Percentiles rank a stretch among this genome's conserved stretches.
Conservation (phyloP, 2,888 invertebrate genomes). For the Lymantria dispar region DNA sequence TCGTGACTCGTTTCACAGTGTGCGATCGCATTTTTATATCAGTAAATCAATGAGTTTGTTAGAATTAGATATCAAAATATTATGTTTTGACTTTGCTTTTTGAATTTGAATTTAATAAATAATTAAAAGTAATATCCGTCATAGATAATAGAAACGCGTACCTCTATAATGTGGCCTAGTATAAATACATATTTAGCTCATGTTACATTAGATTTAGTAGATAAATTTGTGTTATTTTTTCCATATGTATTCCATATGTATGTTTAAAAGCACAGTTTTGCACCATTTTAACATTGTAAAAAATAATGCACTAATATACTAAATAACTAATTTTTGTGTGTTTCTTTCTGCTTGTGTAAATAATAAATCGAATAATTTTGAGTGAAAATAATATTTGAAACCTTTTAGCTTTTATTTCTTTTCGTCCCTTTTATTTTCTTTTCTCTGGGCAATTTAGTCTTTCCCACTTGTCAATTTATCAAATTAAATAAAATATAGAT, state of each 20-base stretch:
- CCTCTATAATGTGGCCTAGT: neutral
- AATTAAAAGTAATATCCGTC: too few species aligned
- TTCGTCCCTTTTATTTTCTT: too few species aligned
- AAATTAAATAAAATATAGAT: too few species aligned
- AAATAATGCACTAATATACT: slow-evolving; percentile 34
- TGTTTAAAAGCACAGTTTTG: slow-evolving; percentile 13
- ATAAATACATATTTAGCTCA: slow-evolving; percentile 1
- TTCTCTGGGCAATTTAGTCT: too few species aligned
- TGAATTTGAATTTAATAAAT: too few species aligned
- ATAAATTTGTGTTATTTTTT: neutral
- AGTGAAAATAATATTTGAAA: slow-evolving; percentile 17
- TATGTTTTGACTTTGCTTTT: too few species aligned
- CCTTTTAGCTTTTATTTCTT: neutral
- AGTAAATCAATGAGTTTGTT: too few species aligned
- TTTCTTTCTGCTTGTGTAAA: slow-evolving; percentile 15
- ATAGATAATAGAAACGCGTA: too few species aligned
- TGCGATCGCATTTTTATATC: too few species aligned
- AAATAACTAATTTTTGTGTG: slow-evolving; percentile 20
- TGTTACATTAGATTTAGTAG: neutral
- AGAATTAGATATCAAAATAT: too few species aligned
- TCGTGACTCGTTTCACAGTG: too few species aligned
- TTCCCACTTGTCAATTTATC: too few species aligned
- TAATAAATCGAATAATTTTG: slow-evolving; percentile 6
- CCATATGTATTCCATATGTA: slow-evolving; percentile 2
- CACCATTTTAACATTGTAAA: slow-evolving; percentile 24